These are phyloP conservation scores for Parambassis ranga DNA, from an alignment of 2,797 vertebrate species.

Conservation along the genomic window DNA sequence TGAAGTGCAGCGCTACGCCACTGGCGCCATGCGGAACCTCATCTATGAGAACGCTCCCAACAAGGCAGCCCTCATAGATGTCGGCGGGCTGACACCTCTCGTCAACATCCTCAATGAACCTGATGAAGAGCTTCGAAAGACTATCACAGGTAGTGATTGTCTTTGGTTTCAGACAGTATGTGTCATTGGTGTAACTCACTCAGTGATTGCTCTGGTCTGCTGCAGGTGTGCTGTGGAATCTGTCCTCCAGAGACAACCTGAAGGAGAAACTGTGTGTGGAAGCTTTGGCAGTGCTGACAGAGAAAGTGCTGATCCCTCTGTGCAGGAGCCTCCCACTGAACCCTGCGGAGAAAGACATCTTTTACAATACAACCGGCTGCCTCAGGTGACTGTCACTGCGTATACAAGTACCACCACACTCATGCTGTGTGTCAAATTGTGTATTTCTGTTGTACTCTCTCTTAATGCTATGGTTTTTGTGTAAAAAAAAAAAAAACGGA, in stretches of 20 bases:
- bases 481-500: no score
- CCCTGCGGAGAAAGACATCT: conserved; percentile 89
- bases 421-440: no score
- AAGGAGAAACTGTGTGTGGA: conserved; percentile 92
- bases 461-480: no score
- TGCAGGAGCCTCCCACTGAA: conserved; percentile 85
- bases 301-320: conserved; percentile 87
- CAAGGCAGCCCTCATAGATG: conserved; percentile 89
- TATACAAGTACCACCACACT: no score
- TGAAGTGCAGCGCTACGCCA: conserved; percentile 92
- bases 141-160: conserved; percentile 86
- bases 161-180: background rate
- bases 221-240: conserved; percentile 95
- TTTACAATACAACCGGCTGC: conserved; percentile 93
- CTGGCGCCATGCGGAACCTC: conserved; percentile 92
- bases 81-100: conserved; percentile 87
- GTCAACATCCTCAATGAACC: conserved; percentile 83
- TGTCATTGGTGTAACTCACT: background rate
- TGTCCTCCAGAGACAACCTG: conserved; percentile 94
- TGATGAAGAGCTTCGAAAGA: conserved; percentile 92
- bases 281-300: conserved; percentile 86
- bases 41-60: conserved; percentile 93
- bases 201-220: background rate
- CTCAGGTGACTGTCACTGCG: conserved; percentile 93
- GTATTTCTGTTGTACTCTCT: no score